Evolutionary conservation across 2,888 invertebrate genomes (phyloP).

Genomic region (Pachymerium ferrugineum): DNA sequence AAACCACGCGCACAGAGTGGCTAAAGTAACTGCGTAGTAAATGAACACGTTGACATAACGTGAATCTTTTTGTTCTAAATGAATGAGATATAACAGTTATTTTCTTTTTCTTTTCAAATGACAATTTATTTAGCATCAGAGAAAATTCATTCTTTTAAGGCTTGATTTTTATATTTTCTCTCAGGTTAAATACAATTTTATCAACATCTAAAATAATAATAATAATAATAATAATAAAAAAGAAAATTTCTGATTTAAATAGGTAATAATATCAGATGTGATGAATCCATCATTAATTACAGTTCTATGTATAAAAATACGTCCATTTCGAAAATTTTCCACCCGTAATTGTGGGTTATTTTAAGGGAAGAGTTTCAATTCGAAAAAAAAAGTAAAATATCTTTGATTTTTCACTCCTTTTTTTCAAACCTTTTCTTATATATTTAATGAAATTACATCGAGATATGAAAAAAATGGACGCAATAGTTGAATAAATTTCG

Average conservation of each 20-base stretch:
- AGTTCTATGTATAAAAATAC: conserved; percentile 4
- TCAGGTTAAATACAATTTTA: not conserved
- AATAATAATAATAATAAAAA: not conserved
- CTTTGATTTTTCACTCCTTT: conserved; percentile 15
- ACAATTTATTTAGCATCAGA: conserved; percentile 8
- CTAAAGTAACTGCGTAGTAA: conserved; percentile 26
- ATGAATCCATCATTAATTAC: conserved; percentile 1
- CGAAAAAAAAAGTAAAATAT: not conserved
- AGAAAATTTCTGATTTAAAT: not conserved
- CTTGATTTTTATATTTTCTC: not conserved
- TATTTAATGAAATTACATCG: conserved; percentile 5
- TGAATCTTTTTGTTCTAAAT: not conserved
- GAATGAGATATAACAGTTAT: not conserved
- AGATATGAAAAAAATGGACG: not conserved
- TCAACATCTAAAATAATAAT: not conserved
- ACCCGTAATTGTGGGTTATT: not conserved
- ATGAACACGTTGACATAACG: conserved; percentile 16
- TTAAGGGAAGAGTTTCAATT: not conserved
- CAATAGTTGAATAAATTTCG: conserved; percentile 29
- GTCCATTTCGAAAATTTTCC: not conserved
- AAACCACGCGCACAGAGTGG: not conserved
- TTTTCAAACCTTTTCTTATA: not conserved
- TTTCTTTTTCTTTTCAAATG: not conserved
- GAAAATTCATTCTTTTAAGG: conserved; percentile 13
- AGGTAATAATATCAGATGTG: not conserved